Base-by-base conservation (phyloP, 1,140 invertebrate species). In the Apis cerana region DNA sequence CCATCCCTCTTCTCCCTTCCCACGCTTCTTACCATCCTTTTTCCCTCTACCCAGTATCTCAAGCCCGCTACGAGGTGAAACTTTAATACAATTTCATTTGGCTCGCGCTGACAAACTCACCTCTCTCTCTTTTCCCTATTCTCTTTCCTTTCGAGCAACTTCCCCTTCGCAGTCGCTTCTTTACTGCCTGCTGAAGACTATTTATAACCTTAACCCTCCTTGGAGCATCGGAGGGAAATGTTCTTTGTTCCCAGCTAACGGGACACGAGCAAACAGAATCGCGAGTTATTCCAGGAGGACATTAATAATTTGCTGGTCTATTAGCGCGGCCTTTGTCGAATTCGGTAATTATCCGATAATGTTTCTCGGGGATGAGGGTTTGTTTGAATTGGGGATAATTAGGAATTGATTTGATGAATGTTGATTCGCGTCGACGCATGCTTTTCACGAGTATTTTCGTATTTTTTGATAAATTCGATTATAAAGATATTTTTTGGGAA, bases 1-100 rank as follows among this genome's bases (percentile, higher is more conserved):
- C 56, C 76, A 78, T 76, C 80, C 84, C 65, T 58, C 33, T 56
- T 58, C 33, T 56, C 64, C 69, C 23, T 23, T 13, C 9, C 0
- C 19, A 8, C 56, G 7, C 33, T 21, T 2, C 54, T 10, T 19
- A n/a, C 13, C 48, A 13, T 58, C 54, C 23, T 23, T 27, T 62
- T 70, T 17, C n/a, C n/a, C 50, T 17, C 69, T 58, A 48, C 56
- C 11, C 50, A 21, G 13, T 33, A 56, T 83, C 62, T 71, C 19
- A 48, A 52, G 65, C 81, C 33, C 43, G 27, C 75, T 67, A 64
- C 81, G 85, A 89, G 88, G 88, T 89, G 85, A 89, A 89, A 89
- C 88, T 89, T 89, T 89, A 89, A 89, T 89, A 89, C 88, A 89
- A 89, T 89, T 89, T 89, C 88, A 89, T 89, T 89, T 89, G 88